phyloP scores from a whole-genome alignment of 2,888 invertebrate species.

The Polydrusus tereticollis region DNA sequence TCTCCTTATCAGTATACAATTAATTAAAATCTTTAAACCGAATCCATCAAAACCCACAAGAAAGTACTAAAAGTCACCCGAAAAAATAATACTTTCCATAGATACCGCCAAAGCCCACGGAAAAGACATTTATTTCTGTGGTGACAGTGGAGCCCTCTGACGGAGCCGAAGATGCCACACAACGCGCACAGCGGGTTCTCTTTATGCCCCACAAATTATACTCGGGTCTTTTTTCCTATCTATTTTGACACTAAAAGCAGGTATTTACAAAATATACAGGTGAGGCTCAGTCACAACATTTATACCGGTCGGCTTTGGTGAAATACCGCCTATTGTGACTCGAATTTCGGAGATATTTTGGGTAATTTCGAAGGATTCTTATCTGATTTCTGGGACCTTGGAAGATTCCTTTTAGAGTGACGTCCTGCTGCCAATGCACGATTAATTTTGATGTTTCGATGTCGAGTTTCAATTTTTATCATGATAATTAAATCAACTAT shows the following conservation, averaged over 20 bases:
- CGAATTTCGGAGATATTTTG: constrained; percentile 58
- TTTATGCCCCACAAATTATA: constrained; percentile 57
- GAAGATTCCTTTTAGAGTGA: constrained; percentile 30
- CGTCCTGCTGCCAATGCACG: constrained; percentile 20
- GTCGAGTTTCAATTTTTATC: neutral
- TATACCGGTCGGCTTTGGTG: constrained; percentile 34
- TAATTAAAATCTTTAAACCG: neutral
- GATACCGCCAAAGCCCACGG: constrained; percentile 47
- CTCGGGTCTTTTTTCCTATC: constrained; percentile 57
- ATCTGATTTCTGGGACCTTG: constrained; percentile 45
- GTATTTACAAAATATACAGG: constrained; percentile 67
- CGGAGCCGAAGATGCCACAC: constrained; percentile 62
- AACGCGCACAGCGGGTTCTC: constrained; percentile 63
- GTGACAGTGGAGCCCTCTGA: constrained; percentile 65
- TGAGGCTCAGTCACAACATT: constrained; percentile 65
- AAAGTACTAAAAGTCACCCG: constrained; percentile 35
- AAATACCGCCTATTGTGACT: constrained; percentile 59
- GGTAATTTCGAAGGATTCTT: constrained; percentile 56
- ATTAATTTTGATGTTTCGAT: constrained; percentile 18
- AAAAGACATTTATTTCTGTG: constrained; percentile 66
- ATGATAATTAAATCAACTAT: too few relatives aligned
- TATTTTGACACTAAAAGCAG: constrained; percentile 65
- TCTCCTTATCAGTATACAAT: neutral
- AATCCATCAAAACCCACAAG: constrained; percentile 9
- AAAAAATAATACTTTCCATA: constrained; percentile 31